A percentile compares a stretch with the other conserved stretches of the same genome.
phyloP scores from a whole-genome alignment of 2,113 vertebrate genomes.

The Polypterus senegalus region DNA sequence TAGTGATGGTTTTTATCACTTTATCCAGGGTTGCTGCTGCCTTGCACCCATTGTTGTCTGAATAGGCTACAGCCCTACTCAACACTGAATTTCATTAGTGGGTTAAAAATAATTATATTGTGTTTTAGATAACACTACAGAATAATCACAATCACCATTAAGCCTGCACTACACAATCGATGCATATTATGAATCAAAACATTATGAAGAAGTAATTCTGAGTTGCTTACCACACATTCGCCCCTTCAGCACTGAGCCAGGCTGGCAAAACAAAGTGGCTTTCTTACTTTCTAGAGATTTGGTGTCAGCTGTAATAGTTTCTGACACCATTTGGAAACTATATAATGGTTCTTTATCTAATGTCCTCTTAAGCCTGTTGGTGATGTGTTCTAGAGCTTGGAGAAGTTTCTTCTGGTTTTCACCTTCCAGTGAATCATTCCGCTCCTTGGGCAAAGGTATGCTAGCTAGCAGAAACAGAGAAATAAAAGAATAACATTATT shows the following conservation, averaged over 20 bases:
- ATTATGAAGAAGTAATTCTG: not conserved
- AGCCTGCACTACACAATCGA: too few species aligned
- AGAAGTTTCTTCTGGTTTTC: conserved; percentile 84
- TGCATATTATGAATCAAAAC: too few species aligned
- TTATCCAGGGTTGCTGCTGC: too few species aligned
- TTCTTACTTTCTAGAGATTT: conserved; percentile 78
- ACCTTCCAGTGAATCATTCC: conserved; percentile 81
- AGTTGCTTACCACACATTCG: conserved; percentile 84
- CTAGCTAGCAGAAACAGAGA: conserved; percentile 71
- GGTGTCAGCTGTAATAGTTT: conserved; percentile 77
- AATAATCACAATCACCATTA: too few species aligned
- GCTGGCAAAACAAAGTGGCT: conserved; percentile 78
- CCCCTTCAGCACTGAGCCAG: conserved; percentile 82
- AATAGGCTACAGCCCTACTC: too few species aligned
- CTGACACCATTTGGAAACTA: conserved; percentile 75
- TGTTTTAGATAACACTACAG: too few species aligned
- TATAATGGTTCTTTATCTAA: conserved; percentile 77
- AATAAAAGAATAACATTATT: not conserved
- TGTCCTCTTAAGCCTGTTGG: conserved; percentile 77
- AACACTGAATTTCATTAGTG: too few species aligned
- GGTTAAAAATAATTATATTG: too few species aligned
- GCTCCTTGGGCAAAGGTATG: conserved; percentile 77
- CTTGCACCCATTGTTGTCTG: too few species aligned
- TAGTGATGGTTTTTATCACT: too few species aligned
- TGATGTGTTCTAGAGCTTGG: conserved; percentile 75